Base-by-base conservation (phyloP, 1,140 invertebrate genomes). In the Drosophila varians region DNA sequence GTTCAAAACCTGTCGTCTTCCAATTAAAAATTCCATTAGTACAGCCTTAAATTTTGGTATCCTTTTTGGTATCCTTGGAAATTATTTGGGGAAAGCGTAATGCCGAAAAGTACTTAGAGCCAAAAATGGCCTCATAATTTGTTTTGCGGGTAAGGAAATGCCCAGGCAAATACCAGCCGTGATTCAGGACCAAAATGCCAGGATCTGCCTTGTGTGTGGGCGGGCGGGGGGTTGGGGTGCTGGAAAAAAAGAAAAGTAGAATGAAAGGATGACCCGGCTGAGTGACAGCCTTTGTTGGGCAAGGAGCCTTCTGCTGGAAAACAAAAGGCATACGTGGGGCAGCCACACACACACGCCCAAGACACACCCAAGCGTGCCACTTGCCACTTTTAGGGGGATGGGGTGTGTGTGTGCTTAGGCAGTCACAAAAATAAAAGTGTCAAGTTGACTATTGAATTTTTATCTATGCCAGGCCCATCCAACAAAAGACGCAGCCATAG, bases 401-500 rank as follows among this genome's bases (percentile, higher is more conserved):
- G 26, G n/a, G 14, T 36, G 34, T 7, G 51, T 55, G 62, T 57
- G 51, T 65, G 65, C 78, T 72, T 79, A 75, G 75, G 74, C 80
- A 87, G 78, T 75, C 64, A 57, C 51, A 84, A 12, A 38, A 84
- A 53, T 79, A 89, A 84, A 75, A 79, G 78, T 84, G 79, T 83
- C 83, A 88, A 88, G 75, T 89, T 70, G 78, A 79, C 75, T 89
- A 88, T 88, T 89, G 79, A 89, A 88, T 88, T 89, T 89, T 84
- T 84, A 88, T 84, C 82, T 70, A 48, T 49, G 65, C 56, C 72
- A 58, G 52, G 55, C 53, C 53, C 56, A 74, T 18, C 21, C 45
- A 28, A 58, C 65, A 64, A 74, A 62, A 26, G 16, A 23, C 26
- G 26, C 31, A 14, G 42, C 7, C 21, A 21, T 38, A 31, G 56